phyloP scores from a whole-genome alignment of 37 sponge, comb jelly and placozoan genomes.

The Ephydatia muelleri region DNA sequence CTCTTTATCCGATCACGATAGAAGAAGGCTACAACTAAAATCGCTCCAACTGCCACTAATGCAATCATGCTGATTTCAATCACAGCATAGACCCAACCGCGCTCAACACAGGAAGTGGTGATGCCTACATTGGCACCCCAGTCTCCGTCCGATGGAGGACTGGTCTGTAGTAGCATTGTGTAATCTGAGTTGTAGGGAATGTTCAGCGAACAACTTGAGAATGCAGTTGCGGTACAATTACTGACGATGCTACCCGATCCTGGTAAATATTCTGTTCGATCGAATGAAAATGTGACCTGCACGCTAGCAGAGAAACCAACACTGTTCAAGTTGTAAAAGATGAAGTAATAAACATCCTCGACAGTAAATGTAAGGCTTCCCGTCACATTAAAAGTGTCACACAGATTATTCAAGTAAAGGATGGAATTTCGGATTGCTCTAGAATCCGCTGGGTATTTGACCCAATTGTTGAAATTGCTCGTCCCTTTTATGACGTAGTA shows the following conservation, averaged over 20 bases:
- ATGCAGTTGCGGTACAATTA: not conserved
- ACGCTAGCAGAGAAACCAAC: not conserved
- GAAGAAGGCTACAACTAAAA: too few relatives aligned
- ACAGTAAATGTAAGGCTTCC: not conserved
- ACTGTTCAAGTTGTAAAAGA: not conserved
- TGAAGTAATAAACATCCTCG: slow-evolving; percentile 34
- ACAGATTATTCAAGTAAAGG: not conserved
- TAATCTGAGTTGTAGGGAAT: not conserved
- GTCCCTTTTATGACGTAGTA: not conserved
- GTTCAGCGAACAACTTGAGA: not conserved
- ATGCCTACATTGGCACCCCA: not conserved
- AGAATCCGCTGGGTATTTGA: not conserved
- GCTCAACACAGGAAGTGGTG: not conserved
- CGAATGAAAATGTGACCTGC: not conserved
- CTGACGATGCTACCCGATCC: not conserved
- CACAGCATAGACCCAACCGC: not conserved
- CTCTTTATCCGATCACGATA: too few relatives aligned
- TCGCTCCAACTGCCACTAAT: not conserved
- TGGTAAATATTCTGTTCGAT: slow-evolving; percentile 17
- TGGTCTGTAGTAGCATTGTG: not conserved
- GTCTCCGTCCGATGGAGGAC: not conserved
- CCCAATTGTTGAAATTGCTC: not conserved
- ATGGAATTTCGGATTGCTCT: not conserved
- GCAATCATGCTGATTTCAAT: not conserved
- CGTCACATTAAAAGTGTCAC: not conserved